Evolutionary conservation across 2,888 invertebrate species (phyloP).

Genomic region (Drosophila pseudotalamancana): DNA sequence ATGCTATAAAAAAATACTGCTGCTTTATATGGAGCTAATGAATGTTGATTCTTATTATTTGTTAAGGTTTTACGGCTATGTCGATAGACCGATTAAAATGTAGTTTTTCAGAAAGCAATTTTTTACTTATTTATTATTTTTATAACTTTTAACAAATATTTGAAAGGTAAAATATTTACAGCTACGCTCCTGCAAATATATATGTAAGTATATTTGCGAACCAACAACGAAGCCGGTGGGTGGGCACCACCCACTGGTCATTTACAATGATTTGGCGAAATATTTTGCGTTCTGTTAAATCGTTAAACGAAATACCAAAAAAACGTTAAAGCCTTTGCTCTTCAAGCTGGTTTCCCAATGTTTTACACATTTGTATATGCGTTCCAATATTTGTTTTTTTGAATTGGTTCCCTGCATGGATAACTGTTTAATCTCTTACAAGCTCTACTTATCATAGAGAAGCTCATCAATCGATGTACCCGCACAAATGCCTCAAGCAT

Average conservation of each 20-base stretch:
- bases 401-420: background rate
- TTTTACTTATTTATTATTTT: background rate
- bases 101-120: background rate
- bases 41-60: background rate
- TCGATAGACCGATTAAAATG: background rate
- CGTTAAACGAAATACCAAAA: conserved; percentile 23
- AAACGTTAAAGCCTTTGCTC: conserved; percentile 32
- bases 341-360: conserved; percentile 19
- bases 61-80: background rate
- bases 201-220: conserved; percentile 19
- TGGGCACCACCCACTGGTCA: conserved; percentile 31
- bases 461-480: background rate
- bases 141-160: no score
- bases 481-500: background rate
- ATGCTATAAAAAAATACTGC: background rate
- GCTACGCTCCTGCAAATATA: conserved; percentile 30
- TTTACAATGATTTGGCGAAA: conserved; percentile 42
- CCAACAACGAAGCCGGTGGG: conserved; percentile 5
- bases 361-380: background rate
- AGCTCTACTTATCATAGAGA: background rate
- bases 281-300: conserved; percentile 45
- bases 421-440: background rate
- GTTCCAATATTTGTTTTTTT: background rate
- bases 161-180: background rate
- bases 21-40: background rate